Evolutionary conservation across 2,113 vertebrate genomes (phyloP), one percentile per base, ranked within the genome.

Genomic region (Lycocorax pyrrhopterus): DNA sequence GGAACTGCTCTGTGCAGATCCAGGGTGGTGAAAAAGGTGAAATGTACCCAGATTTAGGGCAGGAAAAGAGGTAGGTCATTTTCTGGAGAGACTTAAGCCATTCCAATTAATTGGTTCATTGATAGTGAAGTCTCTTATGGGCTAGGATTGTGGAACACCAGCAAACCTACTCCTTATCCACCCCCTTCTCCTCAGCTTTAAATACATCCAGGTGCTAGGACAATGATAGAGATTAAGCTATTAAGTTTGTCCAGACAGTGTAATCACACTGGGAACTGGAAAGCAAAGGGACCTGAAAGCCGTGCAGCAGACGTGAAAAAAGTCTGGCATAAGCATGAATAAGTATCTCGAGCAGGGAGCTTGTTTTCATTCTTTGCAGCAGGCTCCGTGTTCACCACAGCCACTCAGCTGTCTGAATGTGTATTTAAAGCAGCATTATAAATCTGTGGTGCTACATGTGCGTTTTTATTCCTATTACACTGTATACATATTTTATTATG

Each of bases 401-500:
- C 68, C 75, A 77, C 87, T 93, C 72, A 86, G 76, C 90, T 96
- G 95, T 95, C 96, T 84, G 92, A 80, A 86, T 35, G 76, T 75
- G 43, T 86, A 86, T 94, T 69, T 86, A 86, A 95, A 93, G 85
- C 88, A 94, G 86, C 67, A 68, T 92, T 90, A 90, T 90, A 94
- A 95, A 94, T 93, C 83, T 78, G 64, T 86, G 88, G 76, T 92
- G 83, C 88, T 96, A 88, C 76, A 75, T 58, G 49, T 69, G 81
- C 49, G 13, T 90, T 96, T 96, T 96, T 53, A 94, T 95, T 97
- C 90, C 94, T 96, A 96, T 97, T 96, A 97, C 91, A 92, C 68
- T 74, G 55, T 92, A 96, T 97, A 93, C 95, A 97, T 97, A 95
- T 97, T 97, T 96, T 93, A 97, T 95, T 93, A 96, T 95, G 95